phyloP scores from a whole-genome alignment of 2,113 vertebrate genomes.

The Misgurnus mizolepis region DNA sequence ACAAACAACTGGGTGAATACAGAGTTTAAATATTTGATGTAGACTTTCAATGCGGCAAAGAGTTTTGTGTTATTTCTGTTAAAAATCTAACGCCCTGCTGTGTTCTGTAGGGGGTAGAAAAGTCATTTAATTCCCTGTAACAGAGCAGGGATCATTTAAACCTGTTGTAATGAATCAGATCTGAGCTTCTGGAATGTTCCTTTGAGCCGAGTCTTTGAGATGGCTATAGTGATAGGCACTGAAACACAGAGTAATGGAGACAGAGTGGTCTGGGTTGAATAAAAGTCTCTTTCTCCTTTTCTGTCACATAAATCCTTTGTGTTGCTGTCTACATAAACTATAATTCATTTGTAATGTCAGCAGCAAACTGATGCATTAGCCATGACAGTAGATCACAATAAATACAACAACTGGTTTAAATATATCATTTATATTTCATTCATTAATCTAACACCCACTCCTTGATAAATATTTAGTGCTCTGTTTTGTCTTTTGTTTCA shows the following conservation, averaged over 20 bases:
- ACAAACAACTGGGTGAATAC: background rate
- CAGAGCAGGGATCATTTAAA: conserved; percentile 23
- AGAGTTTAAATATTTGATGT: background rate
- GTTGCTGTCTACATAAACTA: background rate
- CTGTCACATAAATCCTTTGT: conserved; percentile 25
- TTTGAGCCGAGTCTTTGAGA: conserved; percentile 25
- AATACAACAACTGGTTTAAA: background rate
- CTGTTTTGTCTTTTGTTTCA: no score
- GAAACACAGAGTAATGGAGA: conserved; percentile 40
- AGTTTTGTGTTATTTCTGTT: conserved; percentile 28
- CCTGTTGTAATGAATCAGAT: conserved; percentile 29
- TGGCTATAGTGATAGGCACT: conserved; percentile 24
- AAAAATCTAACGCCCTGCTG: background rate
- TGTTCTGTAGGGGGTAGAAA: background rate
- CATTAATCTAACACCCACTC: background rate
- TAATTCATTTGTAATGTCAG: background rate
- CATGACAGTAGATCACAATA: conserved; percentile 8
- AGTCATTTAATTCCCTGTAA: conserved; percentile 13
- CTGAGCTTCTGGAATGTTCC: conserved; percentile 31
- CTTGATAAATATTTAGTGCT: background rate
- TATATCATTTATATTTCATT: background rate
- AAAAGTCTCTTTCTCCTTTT: background rate
- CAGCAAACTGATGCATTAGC: conserved; percentile 12
- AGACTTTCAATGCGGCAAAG: conserved; percentile 8
- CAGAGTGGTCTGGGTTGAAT: conserved; percentile 3